Evolutionary conservation across 2,797 vertebrate genomes (phyloP).

Genomic region (Coracias cyanogaster): DNA sequence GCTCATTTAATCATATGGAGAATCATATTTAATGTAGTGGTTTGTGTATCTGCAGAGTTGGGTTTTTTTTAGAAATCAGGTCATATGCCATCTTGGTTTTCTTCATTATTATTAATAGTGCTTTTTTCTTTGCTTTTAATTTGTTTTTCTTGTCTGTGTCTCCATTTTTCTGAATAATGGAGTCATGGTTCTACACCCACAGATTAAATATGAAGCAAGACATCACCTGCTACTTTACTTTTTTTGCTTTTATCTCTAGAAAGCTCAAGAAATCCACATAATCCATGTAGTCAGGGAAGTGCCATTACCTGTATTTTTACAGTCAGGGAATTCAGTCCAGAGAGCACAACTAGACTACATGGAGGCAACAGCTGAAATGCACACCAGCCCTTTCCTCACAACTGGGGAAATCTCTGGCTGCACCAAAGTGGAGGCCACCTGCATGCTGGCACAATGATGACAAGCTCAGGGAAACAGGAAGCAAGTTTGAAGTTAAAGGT

Average conservation of each 20-base stretch:
- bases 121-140: conserved; percentile 33
- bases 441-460: rapidly evolving
- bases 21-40: not conserved
- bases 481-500: not conserved
- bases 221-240: conserved; percentile 7
- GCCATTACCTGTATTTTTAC: not conserved
- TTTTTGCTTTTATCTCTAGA: conserved; percentile 44
- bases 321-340: not conserved
- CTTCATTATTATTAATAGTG: conserved; percentile 39
- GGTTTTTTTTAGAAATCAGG: not conserved
- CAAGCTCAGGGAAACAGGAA: not conserved
- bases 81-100: not conserved
- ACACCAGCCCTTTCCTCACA: not conserved
- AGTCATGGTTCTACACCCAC: conserved; percentile 23
- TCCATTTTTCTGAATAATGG: conserved; percentile 40
- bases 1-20: not conserved
- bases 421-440: not conserved
- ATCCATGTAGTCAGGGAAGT: not conserved
- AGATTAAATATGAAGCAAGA: conserved; percentile 57
- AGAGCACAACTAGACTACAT: not conserved
- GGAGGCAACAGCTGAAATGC: not conserved
- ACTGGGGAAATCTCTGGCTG: not conserved
- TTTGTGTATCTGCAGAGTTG: not conserved
- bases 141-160: conserved; percentile 22
- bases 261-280: conserved; percentile 16